Evolutionary conservation across 2,113 vertebrate species (phyloP), one percentile per base, ranked within the genome.

Genomic region (Ciconia stormi): DNA sequence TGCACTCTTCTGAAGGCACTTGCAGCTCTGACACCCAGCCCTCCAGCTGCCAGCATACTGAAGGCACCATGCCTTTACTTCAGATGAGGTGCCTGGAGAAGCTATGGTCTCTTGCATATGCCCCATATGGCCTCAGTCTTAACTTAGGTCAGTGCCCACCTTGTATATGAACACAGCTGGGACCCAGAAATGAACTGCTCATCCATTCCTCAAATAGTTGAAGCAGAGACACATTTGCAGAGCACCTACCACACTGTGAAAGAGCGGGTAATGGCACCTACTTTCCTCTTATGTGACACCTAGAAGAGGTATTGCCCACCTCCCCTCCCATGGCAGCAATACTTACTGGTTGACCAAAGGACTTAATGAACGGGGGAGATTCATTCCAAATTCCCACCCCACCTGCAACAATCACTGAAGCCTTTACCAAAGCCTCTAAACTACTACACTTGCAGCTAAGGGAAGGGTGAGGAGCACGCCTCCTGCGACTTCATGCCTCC

Each of bases 201-300:
- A 62, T 10, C 14, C 47, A 30, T 5, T 49, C 26, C 46, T 46
- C 58, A 46, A 21, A n/a, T 0, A 38, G 26, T 2, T 46, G 40
- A 61, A 3, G 30, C 46, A 26, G 34, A 13, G 29, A 61, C 16
- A 44, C 30, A 11, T 6, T 20, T 66, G n/a, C 2, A 0, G 66
- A 72, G 20, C 71, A 44, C 9, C 30, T 10, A 30, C 17, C 18
- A 26, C 30, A 1, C 2, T 0, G 25, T 13, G 9, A 27, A 25
- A 36, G 32, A 50, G 67, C 11, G 11, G 15, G 1, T 26, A 34
- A 42, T 0, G 6, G 49, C 81, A 73, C 17, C 38, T 10, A 2
- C 59, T 29, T 62, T 40, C 22, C 42, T 47, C 46, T 40, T 10
- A 20, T 0, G 0, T 0, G 6, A 12, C 38, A 55, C 29, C 61